A percentile compares a stretch with the other conserved stretches of the same genome.
These are phyloP conservation scores for Sphaeramia orbicularis DNA, from an alignment of 2,797 vertebrate genomes.

Conservation along the genomic window DNA sequence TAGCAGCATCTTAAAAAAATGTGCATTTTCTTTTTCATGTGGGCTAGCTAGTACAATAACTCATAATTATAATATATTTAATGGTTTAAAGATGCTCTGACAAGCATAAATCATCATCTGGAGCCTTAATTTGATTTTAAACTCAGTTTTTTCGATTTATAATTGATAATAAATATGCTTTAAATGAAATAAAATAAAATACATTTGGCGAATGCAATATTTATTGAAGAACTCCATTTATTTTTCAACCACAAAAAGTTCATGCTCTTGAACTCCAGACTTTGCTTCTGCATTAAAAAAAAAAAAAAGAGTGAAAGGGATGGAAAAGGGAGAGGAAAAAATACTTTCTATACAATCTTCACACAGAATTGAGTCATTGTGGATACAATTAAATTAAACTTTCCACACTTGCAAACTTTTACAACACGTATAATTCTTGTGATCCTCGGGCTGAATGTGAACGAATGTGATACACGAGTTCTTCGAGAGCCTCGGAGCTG, in stretches of 20 bases:
- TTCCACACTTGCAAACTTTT: constrained; percentile 37
- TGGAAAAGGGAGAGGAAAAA: neutral
- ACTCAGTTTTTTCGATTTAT: neutral
- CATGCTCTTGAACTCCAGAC: constrained; percentile 10
- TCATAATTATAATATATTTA: neutral
- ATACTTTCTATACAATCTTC: constrained; percentile 23
- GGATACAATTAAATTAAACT: constrained; percentile 42
- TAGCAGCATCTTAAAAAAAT: neutral
- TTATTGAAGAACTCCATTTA: constrained; percentile 23
- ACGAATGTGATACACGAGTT: constrained; percentile 43
- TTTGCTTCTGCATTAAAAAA: neutral
- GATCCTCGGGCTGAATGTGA: constrained; percentile 39
- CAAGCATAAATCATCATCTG: constrained; percentile 22
- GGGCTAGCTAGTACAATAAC: neutral
- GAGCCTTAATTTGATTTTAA: neutral
- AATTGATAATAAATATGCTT: constrained; percentile 13
- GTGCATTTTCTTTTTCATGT: neutral
- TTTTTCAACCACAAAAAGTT: constrained; percentile 27
- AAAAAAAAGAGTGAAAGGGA: no score
- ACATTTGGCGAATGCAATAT: neutral
- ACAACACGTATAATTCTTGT: constrained; percentile 13
- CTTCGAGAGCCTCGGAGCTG: constrained; percentile 39
- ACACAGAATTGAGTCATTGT: constrained; percentile 25
- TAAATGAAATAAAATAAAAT: constrained; percentile 1
- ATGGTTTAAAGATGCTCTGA: neutral